Percentiles rank a stretch among this genome's conserved stretches.
Conservation (phyloP, 2,888 invertebrate species). For the Orthonevra nobilis region DNA sequence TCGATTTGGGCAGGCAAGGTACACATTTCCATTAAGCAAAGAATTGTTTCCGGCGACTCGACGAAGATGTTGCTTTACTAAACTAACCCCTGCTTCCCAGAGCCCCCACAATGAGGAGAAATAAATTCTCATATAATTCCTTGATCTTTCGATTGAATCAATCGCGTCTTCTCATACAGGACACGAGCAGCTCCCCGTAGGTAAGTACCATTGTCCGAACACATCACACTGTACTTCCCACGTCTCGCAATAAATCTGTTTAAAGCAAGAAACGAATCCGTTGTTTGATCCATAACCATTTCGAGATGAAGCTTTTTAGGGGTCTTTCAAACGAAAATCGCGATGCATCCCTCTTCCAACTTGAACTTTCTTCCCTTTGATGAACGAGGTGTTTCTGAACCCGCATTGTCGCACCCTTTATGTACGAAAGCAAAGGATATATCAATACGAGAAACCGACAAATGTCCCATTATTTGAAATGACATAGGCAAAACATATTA, state of each 20-base stretch:
- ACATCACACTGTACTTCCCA: constrained; percentile 39
- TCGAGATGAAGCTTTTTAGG: constrained; percentile 45
- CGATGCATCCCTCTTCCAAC: constrained; percentile 37
- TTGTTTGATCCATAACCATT: constrained; percentile 27
- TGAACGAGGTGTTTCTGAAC: constrained; percentile 30
- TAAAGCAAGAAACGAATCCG: constrained; percentile 56
- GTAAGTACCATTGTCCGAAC: constrained; percentile 61
- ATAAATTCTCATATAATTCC: constrained; percentile 55
- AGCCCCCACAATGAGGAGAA: constrained; percentile 51
- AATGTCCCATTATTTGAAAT: constrained; percentile 35
- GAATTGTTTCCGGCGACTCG: constrained; percentile 14
- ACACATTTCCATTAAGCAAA: constrained; percentile 52
- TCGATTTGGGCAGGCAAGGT: constrained; percentile 42
- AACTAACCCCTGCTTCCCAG: constrained; percentile 57
- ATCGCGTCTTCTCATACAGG: constrained; percentile 34
- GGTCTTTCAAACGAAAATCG: constrained; percentile 43
- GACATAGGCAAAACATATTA: constrained; percentile 35
- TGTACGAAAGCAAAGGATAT: constrained; percentile 26
- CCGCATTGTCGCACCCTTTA: constrained; percentile 35
- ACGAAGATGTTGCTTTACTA: constrained; percentile 56
- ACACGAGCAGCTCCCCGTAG: constrained; percentile 49
- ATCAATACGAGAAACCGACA: constrained; percentile 13
- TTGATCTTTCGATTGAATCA: constrained; percentile 26
- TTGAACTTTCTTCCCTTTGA: constrained; percentile 24
- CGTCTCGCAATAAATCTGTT: constrained; percentile 41